Evolutionary conservation across 2,113 vertebrate genomes (phyloP).

Genomic region (Tragelaphus imberbis): DNA sequence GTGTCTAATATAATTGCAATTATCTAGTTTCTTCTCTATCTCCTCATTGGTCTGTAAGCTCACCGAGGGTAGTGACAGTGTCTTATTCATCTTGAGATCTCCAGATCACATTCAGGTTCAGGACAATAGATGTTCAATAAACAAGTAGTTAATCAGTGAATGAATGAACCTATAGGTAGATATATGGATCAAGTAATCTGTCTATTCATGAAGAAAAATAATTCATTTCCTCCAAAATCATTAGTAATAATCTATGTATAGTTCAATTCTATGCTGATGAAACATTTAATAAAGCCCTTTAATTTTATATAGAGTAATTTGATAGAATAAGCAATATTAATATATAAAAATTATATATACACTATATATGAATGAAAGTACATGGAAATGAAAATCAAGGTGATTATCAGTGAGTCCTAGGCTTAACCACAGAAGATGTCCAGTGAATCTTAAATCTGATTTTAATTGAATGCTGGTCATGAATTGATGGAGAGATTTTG

Average conservation of each 20-base stretch:
- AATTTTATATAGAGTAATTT: conserved; percentile 5
- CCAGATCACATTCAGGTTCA: not conserved
- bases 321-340: not conserved
- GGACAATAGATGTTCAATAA: not conserved
- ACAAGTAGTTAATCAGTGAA: not conserved
- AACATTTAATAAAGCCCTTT: not conserved
- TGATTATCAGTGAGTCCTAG: not conserved
- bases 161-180: not conserved
- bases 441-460: not conserved
- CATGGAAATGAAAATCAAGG: conserved; percentile 28
- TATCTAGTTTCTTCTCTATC: not conserved
- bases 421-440: not conserved
- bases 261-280: not conserved
- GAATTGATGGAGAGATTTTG: not conserved
- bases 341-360: not conserved
- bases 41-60: not conserved
- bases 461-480: conserved; percentile 6
- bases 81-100: not conserved
- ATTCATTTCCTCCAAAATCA: conserved; percentile 3
- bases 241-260: not conserved
- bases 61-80: not conserved
- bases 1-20: not conserved
- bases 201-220: not conserved
- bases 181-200: not conserved
- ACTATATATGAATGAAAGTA: not conserved